phyloP scores from a whole-genome alignment of 2,113 vertebrate species.

The Aix galericulata region DNA sequence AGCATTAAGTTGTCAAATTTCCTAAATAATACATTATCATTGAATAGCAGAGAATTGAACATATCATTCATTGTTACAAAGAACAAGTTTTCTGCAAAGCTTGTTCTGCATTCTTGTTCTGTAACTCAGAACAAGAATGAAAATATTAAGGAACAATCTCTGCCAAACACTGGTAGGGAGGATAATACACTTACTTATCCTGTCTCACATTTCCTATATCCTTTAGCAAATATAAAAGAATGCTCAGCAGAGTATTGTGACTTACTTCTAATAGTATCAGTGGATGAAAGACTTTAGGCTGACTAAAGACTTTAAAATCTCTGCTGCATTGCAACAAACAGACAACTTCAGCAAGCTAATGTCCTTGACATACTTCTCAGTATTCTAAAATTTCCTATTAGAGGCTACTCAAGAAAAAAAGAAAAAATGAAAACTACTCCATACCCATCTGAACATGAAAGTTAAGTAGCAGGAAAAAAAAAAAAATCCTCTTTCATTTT shows the following conservation, averaged over 20 bases:
- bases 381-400: background rate
- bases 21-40: background rate
- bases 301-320: background rate
- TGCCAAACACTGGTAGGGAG: background rate
- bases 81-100: background rate
- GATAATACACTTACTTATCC: background rate
- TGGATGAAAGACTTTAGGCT: background rate
- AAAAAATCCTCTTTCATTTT: background rate
- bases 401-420: background rate
- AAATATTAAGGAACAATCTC: background rate
- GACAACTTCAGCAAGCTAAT: background rate
- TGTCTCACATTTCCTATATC: background rate
- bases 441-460: background rate
- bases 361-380: conserved; percentile 56
- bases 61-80: background rate
- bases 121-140: background rate
- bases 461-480: background rate
- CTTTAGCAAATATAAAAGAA: background rate
- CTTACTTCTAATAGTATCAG: background rate
- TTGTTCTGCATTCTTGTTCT: too few relatives aligned
- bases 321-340: background rate
- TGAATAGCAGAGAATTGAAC: background rate
- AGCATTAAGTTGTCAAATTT: background rate
- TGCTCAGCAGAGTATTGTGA: background rate
- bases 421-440: background rate